Base-by-base conservation (phyloP, 2,113 vertebrate species). In the Mormyrus lacerda region DNA sequence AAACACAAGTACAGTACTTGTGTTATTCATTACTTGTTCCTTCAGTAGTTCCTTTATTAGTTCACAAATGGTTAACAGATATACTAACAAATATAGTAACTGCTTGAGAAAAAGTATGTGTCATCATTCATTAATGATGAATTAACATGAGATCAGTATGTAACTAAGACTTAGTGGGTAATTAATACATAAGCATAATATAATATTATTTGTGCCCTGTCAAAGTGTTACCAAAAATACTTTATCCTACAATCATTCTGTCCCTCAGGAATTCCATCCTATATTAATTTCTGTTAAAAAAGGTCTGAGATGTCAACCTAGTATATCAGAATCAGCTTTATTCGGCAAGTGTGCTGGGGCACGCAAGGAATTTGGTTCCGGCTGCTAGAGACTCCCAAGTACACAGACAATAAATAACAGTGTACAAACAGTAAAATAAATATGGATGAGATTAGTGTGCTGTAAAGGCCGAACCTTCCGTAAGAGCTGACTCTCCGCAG, bases 401-500 rank as follows among this genome's bases (percentile, higher is more conserved):
- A n/a, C n/a, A n/a, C n/a, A n/a, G n/a, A n/a, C n/a, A n/a, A n/a
- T n/a, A n/a, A n/a, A n/a, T n/a, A n/a, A n/a, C n/a, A n/a, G n/a
- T n/a, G n/a, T n/a, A n/a, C n/a, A n/a, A n/a, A n/a, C n/a, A n/a
- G n/a, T n/a, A n/a, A n/a, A n/a, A n/a, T n/a, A n/a, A n/a, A n/a
- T n/a, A 42, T 79, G 73, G 73, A 2, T 79, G 73, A 11, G 73
- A 35, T 19, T 4, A 2, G 2, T 19, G 73, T 19, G 35, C 6
- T 42, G 73, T 42, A 19, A 19, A 17, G 73, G 2, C 21, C 4
- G 82, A 48, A 24, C 19, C 47, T 85, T 9, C n/a, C n/a, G 10
- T 47, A 48, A 45, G 1, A 69, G 11, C 15, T 90, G 65, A 91
- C 83, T 91, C 53, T 21, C 48, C 51, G 1, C 90, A 99, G 98